These are phyloP conservation scores for Anorthoa munda DNA, from an alignment of 2,888 invertebrate genomes.

Conservation along the genomic window DNA sequence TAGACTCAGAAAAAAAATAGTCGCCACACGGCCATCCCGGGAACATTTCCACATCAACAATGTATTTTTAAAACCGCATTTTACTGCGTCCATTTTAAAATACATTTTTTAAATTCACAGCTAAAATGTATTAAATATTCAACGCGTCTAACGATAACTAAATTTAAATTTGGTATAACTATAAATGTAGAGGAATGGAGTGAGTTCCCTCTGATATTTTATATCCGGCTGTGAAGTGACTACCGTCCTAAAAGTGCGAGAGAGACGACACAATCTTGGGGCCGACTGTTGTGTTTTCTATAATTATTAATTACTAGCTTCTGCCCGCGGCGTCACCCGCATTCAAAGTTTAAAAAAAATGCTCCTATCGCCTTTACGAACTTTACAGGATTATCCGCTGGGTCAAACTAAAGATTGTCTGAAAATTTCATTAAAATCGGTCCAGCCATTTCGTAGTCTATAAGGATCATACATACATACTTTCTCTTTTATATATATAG, in stretches of 20 bases:
- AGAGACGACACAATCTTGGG: background rate
- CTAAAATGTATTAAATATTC: slow-evolving; percentile 62
- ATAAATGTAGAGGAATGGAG: background rate
- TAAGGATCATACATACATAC: too few species aligned
- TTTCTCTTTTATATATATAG: too few species aligned
- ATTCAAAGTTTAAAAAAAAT: too few species aligned
- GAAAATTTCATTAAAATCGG: too few species aligned
- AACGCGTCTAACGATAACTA: slow-evolving; percentile 48
- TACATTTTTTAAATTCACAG: slow-evolving; percentile 44
- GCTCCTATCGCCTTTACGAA: too few species aligned
- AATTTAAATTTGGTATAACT: slow-evolving; percentile 63
- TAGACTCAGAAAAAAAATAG: slow-evolving; percentile 46
- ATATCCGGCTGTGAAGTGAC: background rate
- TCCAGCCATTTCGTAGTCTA: too few species aligned
- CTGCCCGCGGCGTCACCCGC: too few species aligned
- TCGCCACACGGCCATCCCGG: slow-evolving; percentile 11
- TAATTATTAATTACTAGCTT: too few species aligned
- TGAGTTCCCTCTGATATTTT: background rate
- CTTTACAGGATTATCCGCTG: too few species aligned
- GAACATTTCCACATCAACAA: slow-evolving; percentile 22
- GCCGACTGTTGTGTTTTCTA: too few species aligned
- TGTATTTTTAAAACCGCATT: slow-evolving; percentile 40
- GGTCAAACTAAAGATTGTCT: too few species aligned
- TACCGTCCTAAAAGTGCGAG: background rate
- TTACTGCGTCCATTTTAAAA: slow-evolving; percentile 29